Base-by-base conservation (phyloP, 53 echinoderm and acorn worm genomes). In the Crossaster papposus region DNA sequence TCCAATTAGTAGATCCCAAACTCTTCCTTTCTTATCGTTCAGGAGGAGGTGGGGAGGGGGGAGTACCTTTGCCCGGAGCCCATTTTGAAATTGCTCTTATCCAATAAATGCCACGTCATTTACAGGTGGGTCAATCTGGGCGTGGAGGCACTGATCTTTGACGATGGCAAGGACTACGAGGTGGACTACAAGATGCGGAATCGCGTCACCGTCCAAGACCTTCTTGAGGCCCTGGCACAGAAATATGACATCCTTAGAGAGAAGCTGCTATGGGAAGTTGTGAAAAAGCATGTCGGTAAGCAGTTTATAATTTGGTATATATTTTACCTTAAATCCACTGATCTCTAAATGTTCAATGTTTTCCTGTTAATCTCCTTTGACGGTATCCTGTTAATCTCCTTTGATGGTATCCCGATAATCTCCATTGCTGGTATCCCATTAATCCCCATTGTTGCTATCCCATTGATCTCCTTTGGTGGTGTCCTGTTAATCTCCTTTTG, bases 161-260 rank as follows among this genome's bases (percentile, higher is more conserved):
- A 98, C 53, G 99, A 98, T 86, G 96, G 96, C 17, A 65, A 90
- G n/a, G 99, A 98, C 83, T 93, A 91, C 79, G 96, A 94, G 36
- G 86, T 79, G 22, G 94, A 93, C 33, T 79, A 88, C 33, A 92
- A 92, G 58, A 84, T 90, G 68, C 88, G 99, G 36, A 94, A 98
- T 87, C 88, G 92, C n/a, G 96, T 98, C 29, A 92, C 93, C 17
- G 99, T 98, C 34, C 96, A 96, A 64, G 99, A 98, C 52, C 94
- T 98, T 3, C 78, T 98, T 77, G 94, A 96, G 51, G 99, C 99
- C 22, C 91, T 98, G 90, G 96, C 96, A 68, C 93, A 92, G 76
- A 98, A 98, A 64, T 98, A 98, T 87, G 94, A 98, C 62, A 94
- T 94, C 81, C 93, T 98, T 29, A 93, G 94, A 76, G 99, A 98